A percentile compares a stretch with the other conserved stretches of the same genome.
phyloP scores from a whole-genome alignment of 2,797 vertebrate species.

The Bradypodion pumilum region DNA sequence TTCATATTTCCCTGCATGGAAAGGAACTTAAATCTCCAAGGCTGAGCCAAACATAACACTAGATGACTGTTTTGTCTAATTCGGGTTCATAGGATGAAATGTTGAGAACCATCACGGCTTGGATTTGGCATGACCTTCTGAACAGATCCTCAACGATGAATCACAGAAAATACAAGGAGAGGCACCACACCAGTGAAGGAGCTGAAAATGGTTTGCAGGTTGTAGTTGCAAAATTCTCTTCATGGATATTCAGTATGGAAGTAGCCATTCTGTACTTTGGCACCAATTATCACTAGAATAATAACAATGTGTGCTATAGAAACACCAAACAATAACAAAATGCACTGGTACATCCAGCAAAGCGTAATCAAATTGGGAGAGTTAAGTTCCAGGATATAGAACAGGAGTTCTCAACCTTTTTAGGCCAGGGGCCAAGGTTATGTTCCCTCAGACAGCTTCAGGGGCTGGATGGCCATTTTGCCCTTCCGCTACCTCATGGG shows the following conservation, averaged over 20 bases:
- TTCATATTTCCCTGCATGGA: neutral
- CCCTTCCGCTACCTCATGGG: too few relatives aligned
- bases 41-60: neutral
- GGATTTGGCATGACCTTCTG: neutral
- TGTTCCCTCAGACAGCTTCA: too few relatives aligned
- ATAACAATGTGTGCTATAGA: too few relatives aligned
- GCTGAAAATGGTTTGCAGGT: neutral
- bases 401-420: too few relatives aligned
- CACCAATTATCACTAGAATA: neutral
- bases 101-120: neutral
- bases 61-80: neutral
- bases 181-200: neutral
- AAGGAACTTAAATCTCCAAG: neutral
- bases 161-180: neutral
- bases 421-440: too few relatives aligned
- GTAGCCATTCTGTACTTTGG: neutral
- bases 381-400: too few relatives aligned
- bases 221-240: neutral
- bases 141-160: neutral
- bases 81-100: conserved; percentile 2
- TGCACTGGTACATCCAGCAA: too few relatives aligned
- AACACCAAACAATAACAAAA: too few relatives aligned
- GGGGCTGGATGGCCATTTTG: too few relatives aligned
- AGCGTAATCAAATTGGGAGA: too few relatives aligned
- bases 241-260: neutral